Evolutionary conservation across 2,888 invertebrate genomes (phyloP).

Genomic region (Autographa gamma): DNA sequence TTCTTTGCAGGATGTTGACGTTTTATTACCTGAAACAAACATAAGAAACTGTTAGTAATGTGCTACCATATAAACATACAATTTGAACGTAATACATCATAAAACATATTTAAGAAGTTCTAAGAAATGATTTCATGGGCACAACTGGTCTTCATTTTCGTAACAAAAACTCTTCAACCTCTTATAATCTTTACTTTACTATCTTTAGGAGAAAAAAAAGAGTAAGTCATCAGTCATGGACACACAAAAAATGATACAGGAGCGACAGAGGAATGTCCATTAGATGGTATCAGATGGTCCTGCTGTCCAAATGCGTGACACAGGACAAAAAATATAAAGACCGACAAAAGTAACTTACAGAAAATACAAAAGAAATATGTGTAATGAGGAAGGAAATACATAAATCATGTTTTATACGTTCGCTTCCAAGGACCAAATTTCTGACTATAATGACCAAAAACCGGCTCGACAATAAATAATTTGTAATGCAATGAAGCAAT

Average conservation of each 20-base stretch:
- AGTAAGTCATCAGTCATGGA: conserved; percentile 50
- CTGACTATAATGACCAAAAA: not conserved
- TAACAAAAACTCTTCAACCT: not conserved
- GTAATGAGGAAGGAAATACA: not conserved
- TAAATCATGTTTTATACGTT: not conserved
- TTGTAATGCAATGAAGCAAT: not conserved
- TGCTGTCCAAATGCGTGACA: conserved; percentile 54
- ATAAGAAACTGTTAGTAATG: not conserved
- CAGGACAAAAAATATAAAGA: conserved; percentile 56
- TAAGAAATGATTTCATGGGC: not conserved
- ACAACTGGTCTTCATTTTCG: conserved; percentile 1
- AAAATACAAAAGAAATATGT: not conserved
- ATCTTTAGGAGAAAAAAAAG: conserved; percentile 35
- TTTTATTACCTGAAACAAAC: conserved; percentile 51
- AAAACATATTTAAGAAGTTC: not conserved
- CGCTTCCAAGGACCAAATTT: not conserved
- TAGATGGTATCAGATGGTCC: conserved; percentile 68
- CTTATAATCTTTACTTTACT: conserved; percentile 10
- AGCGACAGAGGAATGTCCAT: conserved; percentile 67
- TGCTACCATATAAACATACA: not conserved
- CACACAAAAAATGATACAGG: conserved; percentile 60
- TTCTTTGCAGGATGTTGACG: not conserved
- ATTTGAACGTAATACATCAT: not conserved
- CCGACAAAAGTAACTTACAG: conserved; percentile 26
- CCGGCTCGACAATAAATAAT: not conserved